Evolutionary conservation across 2,113 vertebrate species (phyloP).

Genomic region (Pipa parva): DNA sequence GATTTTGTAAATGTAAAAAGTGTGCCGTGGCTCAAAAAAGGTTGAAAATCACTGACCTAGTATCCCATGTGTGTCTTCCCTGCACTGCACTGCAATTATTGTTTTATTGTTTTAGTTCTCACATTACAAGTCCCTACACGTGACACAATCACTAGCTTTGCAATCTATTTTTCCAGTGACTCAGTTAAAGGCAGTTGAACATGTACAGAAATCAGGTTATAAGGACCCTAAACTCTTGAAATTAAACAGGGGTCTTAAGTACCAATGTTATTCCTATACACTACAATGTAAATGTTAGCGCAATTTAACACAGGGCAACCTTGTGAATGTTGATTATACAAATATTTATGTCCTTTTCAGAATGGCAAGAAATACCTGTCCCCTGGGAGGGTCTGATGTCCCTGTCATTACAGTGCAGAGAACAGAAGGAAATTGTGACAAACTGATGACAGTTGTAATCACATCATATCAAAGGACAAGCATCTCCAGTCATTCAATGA

Average conservation of each 20-base stretch:
- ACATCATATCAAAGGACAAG: background rate
- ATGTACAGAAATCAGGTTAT: background rate
- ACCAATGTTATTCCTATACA: no score
- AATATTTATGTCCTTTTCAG: background rate
- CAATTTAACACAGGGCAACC: conserved; percentile 18
- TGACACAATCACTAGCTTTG: no score
- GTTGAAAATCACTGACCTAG: no score
- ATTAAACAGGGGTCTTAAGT: no score
- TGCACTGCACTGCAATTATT: no score
- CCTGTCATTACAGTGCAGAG: conserved; percentile 3
- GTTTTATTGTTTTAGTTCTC: no score
- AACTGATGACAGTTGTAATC: background rate
- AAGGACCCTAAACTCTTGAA: background rate
- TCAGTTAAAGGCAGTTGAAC: background rate
- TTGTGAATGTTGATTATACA: conserved; percentile 8
- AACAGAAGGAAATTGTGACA: background rate
- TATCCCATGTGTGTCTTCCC: no score
- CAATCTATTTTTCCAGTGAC: no score
- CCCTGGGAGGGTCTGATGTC: background rate
- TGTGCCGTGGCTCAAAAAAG: no score
- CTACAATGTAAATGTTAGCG: background rate
- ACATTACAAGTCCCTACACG: no score
- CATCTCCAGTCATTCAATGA: background rate
- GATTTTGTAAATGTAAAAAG: no score
- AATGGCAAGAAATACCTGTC: background rate